phyloP scores from a whole-genome alignment of 1,140 invertebrate species.

The Apis laboriosa region DNA sequence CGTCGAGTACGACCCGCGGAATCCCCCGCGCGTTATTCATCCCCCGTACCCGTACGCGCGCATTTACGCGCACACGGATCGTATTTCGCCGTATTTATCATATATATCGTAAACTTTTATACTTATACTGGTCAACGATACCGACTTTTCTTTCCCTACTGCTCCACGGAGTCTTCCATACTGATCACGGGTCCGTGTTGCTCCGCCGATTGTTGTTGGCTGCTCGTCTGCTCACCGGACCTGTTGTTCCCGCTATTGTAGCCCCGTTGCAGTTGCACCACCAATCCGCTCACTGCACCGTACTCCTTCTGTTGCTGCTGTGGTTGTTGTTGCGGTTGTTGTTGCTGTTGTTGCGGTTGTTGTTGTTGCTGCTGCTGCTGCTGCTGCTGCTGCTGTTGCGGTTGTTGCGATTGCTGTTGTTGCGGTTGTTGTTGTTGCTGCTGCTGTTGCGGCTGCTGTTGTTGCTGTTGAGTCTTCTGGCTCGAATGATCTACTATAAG shows the following conservation, averaged over 20 bases:
- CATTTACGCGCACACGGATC: slow-evolving; percentile 18
- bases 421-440: slow-evolving; percentile 36
- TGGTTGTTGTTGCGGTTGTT: slow-evolving; percentile 63
- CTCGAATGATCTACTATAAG: slow-evolving; percentile 82
- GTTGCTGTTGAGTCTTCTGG: slow-evolving; percentile 79
- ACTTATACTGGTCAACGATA: slow-evolving; percentile 66
- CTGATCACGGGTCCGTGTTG: slow-evolving; percentile 72
- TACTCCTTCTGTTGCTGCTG: slow-evolving; percentile 72
- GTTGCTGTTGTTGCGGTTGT: background rate
- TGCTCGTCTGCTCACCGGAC: slow-evolving; percentile 62
- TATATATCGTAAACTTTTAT: slow-evolving; percentile 52
- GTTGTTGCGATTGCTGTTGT: slow-evolving; percentile 26
- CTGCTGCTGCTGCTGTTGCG: slow-evolving; percentile 17
- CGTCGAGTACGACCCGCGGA: slow-evolving; percentile 31
- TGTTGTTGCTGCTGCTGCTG: slow-evolving; percentile 35
- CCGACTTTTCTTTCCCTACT: slow-evolving; percentile 70
- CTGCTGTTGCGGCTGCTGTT: slow-evolving; percentile 60
- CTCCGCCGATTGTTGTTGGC: slow-evolving; percentile 69
- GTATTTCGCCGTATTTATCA: slow-evolving; percentile 37
- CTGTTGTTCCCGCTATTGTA: slow-evolving; percentile 66
- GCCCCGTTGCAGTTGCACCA: slow-evolving; percentile 77
- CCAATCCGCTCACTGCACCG: slow-evolving; percentile 73
- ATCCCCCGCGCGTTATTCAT: no score
- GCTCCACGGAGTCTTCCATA: slow-evolving; percentile 79
- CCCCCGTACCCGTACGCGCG: no score